A percentile compares a stretch with the other conserved stretches of the same genome.
Conservation (phyloP, 2,797 vertebrate genomes). For the Crenuchus spilurus region DNA sequence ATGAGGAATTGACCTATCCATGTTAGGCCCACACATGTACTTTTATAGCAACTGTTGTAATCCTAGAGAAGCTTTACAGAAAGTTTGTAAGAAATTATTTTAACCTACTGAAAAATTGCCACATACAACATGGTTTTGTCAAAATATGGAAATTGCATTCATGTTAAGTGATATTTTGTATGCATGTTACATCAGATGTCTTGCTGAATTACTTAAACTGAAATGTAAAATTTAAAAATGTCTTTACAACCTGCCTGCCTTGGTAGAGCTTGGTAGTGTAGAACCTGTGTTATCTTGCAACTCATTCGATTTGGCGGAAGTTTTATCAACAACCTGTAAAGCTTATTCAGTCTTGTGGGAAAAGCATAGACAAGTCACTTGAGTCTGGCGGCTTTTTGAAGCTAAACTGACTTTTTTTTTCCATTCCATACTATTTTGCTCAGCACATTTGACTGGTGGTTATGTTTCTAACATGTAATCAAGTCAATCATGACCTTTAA, state of each 20-base stretch:
- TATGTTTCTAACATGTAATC: constrained; percentile 36
- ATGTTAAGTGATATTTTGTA: neutral
- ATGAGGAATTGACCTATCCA: neutral
- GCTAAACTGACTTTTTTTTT: neutral
- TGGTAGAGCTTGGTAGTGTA: too few species aligned
- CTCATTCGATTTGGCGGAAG: neutral
- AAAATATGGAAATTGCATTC: neutral
- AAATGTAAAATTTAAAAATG: too few species aligned
- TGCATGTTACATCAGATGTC: neutral
- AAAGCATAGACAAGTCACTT: neutral
- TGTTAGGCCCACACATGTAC: neutral
- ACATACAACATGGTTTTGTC: neutral
- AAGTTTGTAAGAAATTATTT: too few species aligned
- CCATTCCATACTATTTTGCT: neutral
- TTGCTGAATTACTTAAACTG: neutral
- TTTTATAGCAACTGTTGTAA: neutral
- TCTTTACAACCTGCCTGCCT: too few species aligned
- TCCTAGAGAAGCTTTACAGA: neutral
- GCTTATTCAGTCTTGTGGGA: neutral
- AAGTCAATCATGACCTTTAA: constrained; percentile 6
- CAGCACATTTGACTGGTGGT: constrained; percentile 29
- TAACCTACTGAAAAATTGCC: neutral
- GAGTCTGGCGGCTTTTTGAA: constrained; percentile 22
- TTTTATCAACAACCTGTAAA: neutral
- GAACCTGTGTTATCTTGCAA: too few species aligned